Evolutionary conservation across 2,797 vertebrate species (phyloP).

Genomic region (Danionella dracula): DNA sequence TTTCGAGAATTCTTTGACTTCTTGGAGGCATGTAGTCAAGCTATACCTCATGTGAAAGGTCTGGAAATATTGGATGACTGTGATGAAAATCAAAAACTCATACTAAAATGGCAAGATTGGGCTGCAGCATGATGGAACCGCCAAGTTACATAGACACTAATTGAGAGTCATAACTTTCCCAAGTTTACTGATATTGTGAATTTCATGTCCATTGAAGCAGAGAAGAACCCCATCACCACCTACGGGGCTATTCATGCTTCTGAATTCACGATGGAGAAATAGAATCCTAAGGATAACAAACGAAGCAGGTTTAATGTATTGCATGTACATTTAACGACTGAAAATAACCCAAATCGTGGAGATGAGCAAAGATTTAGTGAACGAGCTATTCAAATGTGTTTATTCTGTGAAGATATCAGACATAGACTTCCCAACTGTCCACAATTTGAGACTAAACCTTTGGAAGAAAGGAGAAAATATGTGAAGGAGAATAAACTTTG

Average conservation of each 20-base stretch:
- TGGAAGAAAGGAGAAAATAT: conserved; percentile 1
- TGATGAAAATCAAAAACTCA: conserved; percentile 25
- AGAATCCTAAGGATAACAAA: neutral
- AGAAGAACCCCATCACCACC: neutral
- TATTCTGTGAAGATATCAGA: conserved; percentile 5
- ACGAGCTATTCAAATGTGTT: neutral
- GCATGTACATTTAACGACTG: neutral
- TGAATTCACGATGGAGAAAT: neutral
- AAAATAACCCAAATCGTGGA: neutral
- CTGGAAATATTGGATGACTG: conserved; percentile 26
- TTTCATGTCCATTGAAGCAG: conserved; percentile 16
- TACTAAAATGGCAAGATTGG: conserved; percentile 28
- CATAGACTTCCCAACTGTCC: conserved; percentile 11
- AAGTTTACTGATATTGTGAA: conserved; percentile 8
- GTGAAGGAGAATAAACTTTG: conserved; percentile 22
- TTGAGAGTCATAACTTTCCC: conserved; percentile 1
- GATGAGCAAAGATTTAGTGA: neutral
- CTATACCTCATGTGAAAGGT: conserved; percentile 24
- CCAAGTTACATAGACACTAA: conserved; percentile 22
- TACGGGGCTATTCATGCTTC: neutral
- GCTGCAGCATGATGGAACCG: conserved; percentile 19
- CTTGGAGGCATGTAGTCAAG: conserved; percentile 5
- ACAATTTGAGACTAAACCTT: neutral
- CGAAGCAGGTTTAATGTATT: neutral
- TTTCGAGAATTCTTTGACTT: conserved; percentile 32